Conservation (phyloP, 1,140 invertebrate species). For the silkworm (Bombyx mori) region DNA sequence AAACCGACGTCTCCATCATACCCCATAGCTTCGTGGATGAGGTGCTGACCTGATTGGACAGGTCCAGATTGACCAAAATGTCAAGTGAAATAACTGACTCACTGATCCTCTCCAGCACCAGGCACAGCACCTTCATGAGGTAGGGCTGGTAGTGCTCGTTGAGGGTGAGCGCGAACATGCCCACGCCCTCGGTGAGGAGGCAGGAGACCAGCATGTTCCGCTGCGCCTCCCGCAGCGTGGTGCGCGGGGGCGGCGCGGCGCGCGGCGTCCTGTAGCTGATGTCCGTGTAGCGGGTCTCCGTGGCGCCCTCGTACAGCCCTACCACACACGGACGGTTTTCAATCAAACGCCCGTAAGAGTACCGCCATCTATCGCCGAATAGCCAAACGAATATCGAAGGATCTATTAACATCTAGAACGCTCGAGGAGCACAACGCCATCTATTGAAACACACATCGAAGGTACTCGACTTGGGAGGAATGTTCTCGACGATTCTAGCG, state of each 20-base stretch:
- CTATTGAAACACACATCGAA: too few relatives aligned
- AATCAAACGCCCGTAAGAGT: too few relatives aligned
- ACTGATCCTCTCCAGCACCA: constrained; percentile 79
- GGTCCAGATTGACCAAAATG: too few relatives aligned
- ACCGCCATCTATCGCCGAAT: too few relatives aligned
- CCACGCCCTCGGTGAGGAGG: constrained; percentile 76
- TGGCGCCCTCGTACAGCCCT: constrained; percentile 57
- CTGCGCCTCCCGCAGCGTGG: constrained; percentile 63
- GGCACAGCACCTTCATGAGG: constrained; percentile 76
- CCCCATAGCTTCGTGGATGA: background rate
- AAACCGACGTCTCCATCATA: background rate
- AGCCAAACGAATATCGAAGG: too few relatives aligned
- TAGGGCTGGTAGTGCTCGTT: constrained; percentile 67
- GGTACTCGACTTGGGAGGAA: too few relatives aligned
- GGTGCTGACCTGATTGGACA: background rate
- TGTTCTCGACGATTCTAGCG: too few relatives aligned
- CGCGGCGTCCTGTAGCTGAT: constrained; percentile 44
- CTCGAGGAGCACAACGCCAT: too few relatives aligned
- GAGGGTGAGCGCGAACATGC: constrained; percentile 70
- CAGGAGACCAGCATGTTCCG: constrained; percentile 74
- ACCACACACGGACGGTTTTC: background rate
- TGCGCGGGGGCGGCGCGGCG: constrained; percentile 5
- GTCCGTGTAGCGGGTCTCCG: constrained; percentile 55
- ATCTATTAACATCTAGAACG: too few relatives aligned
- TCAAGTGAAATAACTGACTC: constrained; percentile 17